phyloP scores from a whole-genome alignment of 2,797 vertebrate genomes.

The Clarias laeviceps region DNA sequence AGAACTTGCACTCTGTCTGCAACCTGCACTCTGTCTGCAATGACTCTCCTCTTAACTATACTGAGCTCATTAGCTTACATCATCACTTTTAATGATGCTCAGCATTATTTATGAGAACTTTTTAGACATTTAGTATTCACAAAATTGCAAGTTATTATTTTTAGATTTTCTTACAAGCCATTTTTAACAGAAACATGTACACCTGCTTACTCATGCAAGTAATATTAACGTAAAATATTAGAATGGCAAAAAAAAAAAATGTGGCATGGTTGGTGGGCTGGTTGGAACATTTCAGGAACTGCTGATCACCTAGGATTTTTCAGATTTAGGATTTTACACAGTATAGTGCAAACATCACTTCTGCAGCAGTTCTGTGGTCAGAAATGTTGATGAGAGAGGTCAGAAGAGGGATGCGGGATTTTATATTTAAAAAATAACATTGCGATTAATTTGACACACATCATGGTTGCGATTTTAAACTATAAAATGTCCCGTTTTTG shows the following conservation, averaged over 20 bases:
- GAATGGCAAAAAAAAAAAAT: background rate
- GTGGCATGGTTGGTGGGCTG: background rate
- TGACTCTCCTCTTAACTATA: constrained; percentile 1
- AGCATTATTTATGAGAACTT: background rate
- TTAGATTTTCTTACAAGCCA: background rate
- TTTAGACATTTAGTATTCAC: background rate
- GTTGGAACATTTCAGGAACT: background rate
- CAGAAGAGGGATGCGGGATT: no score
- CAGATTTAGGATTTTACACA: background rate
- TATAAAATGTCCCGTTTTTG: no score
- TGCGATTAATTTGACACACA: no score
- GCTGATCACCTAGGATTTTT: background rate
- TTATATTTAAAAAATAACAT: no score
- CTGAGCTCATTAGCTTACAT: constrained; percentile 1
- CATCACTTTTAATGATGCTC: constrained; percentile 11
- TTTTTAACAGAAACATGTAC: background rate
- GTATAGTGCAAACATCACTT: background rate
- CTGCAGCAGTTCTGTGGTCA: background rate
- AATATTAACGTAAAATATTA: background rate
- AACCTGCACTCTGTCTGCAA: background rate
- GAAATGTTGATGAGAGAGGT: background rate
- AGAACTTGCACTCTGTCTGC: background rate
- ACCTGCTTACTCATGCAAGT: background rate
- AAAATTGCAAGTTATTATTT: background rate
- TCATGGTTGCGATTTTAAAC: no score